phyloP scores from a whole-genome alignment of 2,888 invertebrate genomes.

The Spodoptera picta region DNA sequence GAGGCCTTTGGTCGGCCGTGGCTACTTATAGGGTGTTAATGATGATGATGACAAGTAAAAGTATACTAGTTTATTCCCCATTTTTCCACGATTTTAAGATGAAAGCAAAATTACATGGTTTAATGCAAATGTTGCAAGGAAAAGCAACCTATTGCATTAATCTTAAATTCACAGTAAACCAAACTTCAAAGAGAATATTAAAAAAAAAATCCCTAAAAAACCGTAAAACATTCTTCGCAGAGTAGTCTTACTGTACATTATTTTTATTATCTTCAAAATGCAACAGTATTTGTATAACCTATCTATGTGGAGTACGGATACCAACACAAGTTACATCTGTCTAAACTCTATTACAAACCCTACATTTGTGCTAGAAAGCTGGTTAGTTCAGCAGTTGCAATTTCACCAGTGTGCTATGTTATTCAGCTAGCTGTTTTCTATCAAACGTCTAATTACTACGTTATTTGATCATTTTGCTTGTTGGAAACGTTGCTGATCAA shows the following conservation, averaged over 20 bases:
- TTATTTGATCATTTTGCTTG: neutral
- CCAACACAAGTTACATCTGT: slow-evolving; percentile 45
- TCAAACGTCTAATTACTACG: neutral
- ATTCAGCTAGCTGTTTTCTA: slow-evolving; percentile 13
- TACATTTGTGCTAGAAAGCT: slow-evolving; percentile 30
- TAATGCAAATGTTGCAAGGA: too few species aligned
- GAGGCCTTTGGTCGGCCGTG: too few species aligned
- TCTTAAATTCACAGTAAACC: too few species aligned
- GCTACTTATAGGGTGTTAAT: too few species aligned
- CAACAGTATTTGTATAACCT: slow-evolving; percentile 22
- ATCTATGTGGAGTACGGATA: slow-evolving; percentile 23
- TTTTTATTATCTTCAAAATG: slow-evolving; percentile 8
- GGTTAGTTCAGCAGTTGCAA: slow-evolving; percentile 20
- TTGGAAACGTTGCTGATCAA: neutral
- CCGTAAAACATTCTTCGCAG: neutral
- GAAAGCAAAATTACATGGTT: too few species aligned
- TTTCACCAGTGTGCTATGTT: slow-evolving; percentile 20
- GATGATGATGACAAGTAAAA: too few species aligned
- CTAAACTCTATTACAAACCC: slow-evolving; percentile 49
- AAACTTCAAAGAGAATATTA: too few species aligned
- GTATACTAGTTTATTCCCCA: too few species aligned
- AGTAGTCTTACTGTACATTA: slow-evolving; percentile 26
- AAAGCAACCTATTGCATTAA: too few species aligned
- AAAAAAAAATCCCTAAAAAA: too few species aligned
- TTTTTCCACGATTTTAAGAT: too few species aligned